A percentile compares a stretch with the other conserved stretches of the same genome.
phyloP scores from a whole-genome alignment of 35 echinoderm and acorn worm species.

The Anneissia japonica region DNA sequence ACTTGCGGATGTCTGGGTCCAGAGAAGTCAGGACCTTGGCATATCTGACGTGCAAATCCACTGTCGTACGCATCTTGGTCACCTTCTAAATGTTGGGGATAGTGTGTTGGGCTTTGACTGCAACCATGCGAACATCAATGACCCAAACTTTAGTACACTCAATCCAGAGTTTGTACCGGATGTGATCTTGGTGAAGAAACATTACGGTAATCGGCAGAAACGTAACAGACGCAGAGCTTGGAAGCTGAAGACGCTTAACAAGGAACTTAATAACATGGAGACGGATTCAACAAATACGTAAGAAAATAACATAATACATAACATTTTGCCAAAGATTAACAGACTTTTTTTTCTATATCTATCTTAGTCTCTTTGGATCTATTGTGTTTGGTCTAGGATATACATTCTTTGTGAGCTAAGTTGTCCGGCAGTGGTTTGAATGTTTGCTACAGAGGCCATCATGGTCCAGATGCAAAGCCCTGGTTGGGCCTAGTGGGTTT shows the following conservation, averaged over 20 bases:
- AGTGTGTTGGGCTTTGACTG: slow-evolving; percentile 73
- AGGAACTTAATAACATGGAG: slow-evolving; percentile 45
- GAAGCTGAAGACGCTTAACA: slow-evolving; percentile 77
- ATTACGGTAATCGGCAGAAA: slow-evolving; percentile 62
- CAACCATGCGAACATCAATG: slow-evolving; percentile 72
- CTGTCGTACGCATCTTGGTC: slow-evolving; percentile 81
- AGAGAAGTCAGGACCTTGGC: slow-evolving; percentile 66
- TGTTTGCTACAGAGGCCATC: too few relatives aligned
- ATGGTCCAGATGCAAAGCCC: too few relatives aligned
- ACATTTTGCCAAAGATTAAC: too few relatives aligned
- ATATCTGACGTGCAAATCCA: slow-evolving; percentile 81
- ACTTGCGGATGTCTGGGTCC: slow-evolving; percentile 92
- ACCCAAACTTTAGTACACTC: slow-evolving; percentile 71
- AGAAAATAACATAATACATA: slow-evolving; percentile 10
- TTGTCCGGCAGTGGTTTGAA: too few relatives aligned
- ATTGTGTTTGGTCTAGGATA: too few relatives aligned
- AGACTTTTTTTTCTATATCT: too few relatives aligned
- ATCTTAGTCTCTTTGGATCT: too few relatives aligned
- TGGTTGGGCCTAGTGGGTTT: too few relatives aligned
- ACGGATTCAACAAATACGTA: slow-evolving; percentile 51
- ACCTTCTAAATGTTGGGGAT: slow-evolving; percentile 75
- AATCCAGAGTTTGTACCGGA: slow-evolving; percentile 60
- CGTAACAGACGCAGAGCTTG: slow-evolving; percentile 71
- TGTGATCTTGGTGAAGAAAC: slow-evolving; percentile 75
- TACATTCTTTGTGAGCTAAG: too few relatives aligned